phyloP scores from a whole-genome alignment of 2,888 invertebrate genomes.

The Prosapia bicincta region DNA sequence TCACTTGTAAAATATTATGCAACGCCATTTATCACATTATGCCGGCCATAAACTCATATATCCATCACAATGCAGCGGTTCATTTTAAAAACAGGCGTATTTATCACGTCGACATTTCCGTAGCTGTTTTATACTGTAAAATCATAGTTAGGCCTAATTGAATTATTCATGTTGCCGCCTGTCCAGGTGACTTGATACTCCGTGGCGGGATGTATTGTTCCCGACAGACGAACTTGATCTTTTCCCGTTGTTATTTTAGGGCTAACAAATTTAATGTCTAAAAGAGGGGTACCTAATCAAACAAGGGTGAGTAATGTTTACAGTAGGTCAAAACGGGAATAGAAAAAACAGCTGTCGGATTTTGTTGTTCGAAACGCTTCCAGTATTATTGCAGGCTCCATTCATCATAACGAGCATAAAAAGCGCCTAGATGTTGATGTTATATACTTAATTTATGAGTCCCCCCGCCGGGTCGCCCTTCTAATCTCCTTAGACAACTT shows the following conservation, averaged over 20 bases:
- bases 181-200: conserved; percentile 16
- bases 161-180: neutral
- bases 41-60: neutral
- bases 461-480: conserved; percentile 24
- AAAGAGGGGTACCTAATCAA: conserved; percentile 21
- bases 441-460: conserved; percentile 31
- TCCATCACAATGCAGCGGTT: neutral
- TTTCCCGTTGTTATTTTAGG: conserved; percentile 26
- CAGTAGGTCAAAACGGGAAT: neutral
- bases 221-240: neutral
- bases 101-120: neutral
- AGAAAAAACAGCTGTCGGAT: conserved; percentile 17
- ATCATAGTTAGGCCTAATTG: neutral
- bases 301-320: conserved; percentile 10
- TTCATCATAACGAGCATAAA: conserved; percentile 5
- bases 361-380: conserved; percentile 10
- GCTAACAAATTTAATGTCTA: conserved; percentile 21
- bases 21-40: neutral
- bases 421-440: conserved; percentile 11
- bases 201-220: conserved; percentile 7
- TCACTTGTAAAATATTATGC: neutral
- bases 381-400: conserved; percentile 7
- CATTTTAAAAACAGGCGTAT: neutral
- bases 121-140: neutral
- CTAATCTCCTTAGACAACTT: conserved; percentile 34